phyloP scores from a whole-genome alignment of 2,888 invertebrate genomes.

The Phengaris alcon region DNA sequence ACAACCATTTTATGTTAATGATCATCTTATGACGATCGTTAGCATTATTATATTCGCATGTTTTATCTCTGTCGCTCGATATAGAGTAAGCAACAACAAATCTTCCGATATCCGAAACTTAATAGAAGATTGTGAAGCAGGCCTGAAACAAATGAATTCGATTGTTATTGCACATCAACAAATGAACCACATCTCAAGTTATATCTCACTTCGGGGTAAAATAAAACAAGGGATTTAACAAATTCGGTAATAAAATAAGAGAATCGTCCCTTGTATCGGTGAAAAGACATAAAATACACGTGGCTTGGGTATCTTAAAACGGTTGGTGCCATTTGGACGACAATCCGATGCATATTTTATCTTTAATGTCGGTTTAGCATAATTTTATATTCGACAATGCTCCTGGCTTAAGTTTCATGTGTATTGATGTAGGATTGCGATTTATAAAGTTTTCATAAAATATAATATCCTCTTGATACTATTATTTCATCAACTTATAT shows the following conservation, averaged over 20 bases:
- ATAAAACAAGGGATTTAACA: constrained; percentile 25
- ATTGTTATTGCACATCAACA: neutral
- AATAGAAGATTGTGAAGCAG: too few relatives aligned
- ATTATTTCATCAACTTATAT: too few relatives aligned
- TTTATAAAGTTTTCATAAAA: too few relatives aligned
- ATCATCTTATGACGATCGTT: neutral
- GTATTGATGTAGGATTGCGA: neutral
- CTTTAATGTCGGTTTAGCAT: constrained; percentile 31
- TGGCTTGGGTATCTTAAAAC: constrained; percentile 41
- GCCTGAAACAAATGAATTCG: neutral
- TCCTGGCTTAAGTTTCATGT: neutral
- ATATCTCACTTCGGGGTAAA: neutral
- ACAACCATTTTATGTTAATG: too few relatives aligned
- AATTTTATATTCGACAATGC: constrained; percentile 16
- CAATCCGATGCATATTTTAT: constrained; percentile 38
- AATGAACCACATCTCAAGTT: neutral
- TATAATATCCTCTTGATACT: too few relatives aligned
- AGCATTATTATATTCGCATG: neutral
- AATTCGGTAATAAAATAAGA: constrained; percentile 35
- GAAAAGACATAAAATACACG: constrained; percentile 41
- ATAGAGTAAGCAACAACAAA: too few relatives aligned
- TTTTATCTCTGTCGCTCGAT: too few relatives aligned
- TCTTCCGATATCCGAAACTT: too few relatives aligned
- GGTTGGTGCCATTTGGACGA: constrained; percentile 35
- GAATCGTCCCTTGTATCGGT: constrained; percentile 37